A percentile compares a stretch with the other conserved stretches of the same genome.
phyloP scores from a whole-genome alignment of 2,888 invertebrate genomes.

The Tiliacea aurago region DNA sequence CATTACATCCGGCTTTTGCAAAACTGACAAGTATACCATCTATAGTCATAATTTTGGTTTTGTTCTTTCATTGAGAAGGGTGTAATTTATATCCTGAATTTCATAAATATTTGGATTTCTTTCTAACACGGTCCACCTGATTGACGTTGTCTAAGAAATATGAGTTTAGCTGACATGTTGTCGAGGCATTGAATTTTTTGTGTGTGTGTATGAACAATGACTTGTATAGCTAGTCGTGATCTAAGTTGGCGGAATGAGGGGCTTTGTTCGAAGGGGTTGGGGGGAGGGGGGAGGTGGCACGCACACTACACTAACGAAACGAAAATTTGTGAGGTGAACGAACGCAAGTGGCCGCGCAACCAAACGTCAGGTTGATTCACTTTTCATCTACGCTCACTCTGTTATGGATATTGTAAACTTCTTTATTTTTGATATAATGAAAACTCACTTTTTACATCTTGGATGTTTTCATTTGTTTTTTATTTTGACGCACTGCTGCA shows the following conservation, averaged over 20 bases:
- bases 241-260: constrained; percentile 84
- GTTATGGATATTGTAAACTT: constrained; percentile 77
- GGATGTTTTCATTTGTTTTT: constrained; percentile 55
- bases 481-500: constrained; percentile 37
- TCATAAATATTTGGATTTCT: constrained; percentile 67
- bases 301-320: constrained; percentile 87
- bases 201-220: constrained; percentile 74
- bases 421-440: constrained; percentile 78
- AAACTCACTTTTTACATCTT: constrained; percentile 78
- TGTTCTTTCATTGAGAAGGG: constrained; percentile 40
- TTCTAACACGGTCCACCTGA: constrained; percentile 56
- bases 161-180: constrained; percentile 62
- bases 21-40: constrained; percentile 50
- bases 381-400: constrained; percentile 88
- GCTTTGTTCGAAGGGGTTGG: constrained; percentile 59
- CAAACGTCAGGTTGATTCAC: constrained; percentile 89
- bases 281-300: constrained; percentile 71
- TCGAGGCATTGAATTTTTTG: constrained; percentile 67
- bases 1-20: constrained; percentile 63
- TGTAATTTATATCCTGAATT: constrained; percentile 57
- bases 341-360: constrained; percentile 88
- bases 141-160: constrained; percentile 67
- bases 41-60: constrained; percentile 57
- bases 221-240: constrained; percentile 79
- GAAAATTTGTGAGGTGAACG: constrained; percentile 90